Evolutionary conservation across 2,888 invertebrate genomes (phyloP), one percentile per base, ranked within the genome.

Genomic region (Cosmia trapezina): DNA sequence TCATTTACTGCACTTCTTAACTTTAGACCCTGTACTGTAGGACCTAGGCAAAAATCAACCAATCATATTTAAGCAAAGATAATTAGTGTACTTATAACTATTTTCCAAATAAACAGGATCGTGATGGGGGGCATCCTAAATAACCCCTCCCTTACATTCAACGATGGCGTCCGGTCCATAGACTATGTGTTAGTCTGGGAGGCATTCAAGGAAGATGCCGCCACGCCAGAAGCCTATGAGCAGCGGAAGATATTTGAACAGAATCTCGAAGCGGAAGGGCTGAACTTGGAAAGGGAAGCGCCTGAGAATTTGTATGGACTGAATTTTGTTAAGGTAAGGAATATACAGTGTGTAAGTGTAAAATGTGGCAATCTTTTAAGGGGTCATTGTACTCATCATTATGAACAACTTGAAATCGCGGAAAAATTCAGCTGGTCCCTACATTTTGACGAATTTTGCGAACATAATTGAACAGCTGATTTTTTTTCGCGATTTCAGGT

Each of bases 111-210:
- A 37, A 85, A 71, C 93, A 96, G 96, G 71, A 94, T 94, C 78
- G 91, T 95, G 64, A 94, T 95, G 94, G 93, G 94, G 0, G 94
- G 94, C 22, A 88, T 95, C 2, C 76, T 91, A 22, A 94, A 93
- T 86, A 96, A 96, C 83, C 96, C 96, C 0, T 97, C 97, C 0
- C 93, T 98, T 73, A 97, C 96, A 81, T 98, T 98, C 92, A 96
- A 96, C 80, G 98, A 98, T 91, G 97, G 97, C 14, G 92, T 96
- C 11, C 96, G 98, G 41, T 97, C 97, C 6, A 97, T 98, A 85
- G 98, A 98, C 94, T 98, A 97, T 93, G 97, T 98, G 60, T 91
- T 98, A 67, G 98, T 98, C 12, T 98, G 98, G 97, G 98, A 98
- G 91, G 94, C 97, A 68, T 92, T 91, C 28, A 93, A 96, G 78